Conservation (phyloP, 2,888 invertebrate genomes). For the Frankliniella intonsa region DNA sequence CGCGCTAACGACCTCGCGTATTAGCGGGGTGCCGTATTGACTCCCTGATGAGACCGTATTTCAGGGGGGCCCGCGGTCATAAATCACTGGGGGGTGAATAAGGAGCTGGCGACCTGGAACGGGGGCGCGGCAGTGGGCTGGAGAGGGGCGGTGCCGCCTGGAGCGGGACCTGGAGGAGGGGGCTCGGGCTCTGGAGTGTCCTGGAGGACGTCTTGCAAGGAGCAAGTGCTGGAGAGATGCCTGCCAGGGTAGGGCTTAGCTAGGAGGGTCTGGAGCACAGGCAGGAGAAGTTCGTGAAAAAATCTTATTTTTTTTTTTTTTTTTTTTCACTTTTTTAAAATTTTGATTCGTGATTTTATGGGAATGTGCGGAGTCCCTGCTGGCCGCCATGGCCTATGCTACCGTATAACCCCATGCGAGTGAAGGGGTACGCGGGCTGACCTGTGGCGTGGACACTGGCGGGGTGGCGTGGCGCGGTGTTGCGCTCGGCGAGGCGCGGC, state of each 20-base stretch:
- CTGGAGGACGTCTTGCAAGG: no score
- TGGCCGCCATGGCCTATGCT: no score
- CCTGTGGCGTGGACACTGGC: not conserved
- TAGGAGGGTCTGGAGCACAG: no score
- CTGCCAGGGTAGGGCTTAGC: no score
- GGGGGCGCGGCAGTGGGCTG: no score
- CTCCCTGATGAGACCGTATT: constrained; percentile 5
- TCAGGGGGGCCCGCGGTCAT: not conserved
- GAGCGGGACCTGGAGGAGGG: no score
- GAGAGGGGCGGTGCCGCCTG: no score
- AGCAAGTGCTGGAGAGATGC: no score
- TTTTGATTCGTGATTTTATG: not conserved
- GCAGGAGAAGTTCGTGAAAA: no score
- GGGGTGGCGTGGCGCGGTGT: not conserved
- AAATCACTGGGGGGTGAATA: not conserved
- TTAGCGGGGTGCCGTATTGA: not conserved
- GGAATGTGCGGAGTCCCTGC: no score
- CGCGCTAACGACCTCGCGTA: no score
- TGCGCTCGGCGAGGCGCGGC: not conserved
- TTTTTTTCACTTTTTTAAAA: not conserved
- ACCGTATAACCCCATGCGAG: not conserved
- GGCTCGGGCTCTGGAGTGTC: no score
- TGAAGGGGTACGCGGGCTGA: not conserved
- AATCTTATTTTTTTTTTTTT: not conserved
- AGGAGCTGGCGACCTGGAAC: not conserved